Conservation (phyloP, 2,797 vertebrate species). For the Aldrovandia affinis region DNA sequence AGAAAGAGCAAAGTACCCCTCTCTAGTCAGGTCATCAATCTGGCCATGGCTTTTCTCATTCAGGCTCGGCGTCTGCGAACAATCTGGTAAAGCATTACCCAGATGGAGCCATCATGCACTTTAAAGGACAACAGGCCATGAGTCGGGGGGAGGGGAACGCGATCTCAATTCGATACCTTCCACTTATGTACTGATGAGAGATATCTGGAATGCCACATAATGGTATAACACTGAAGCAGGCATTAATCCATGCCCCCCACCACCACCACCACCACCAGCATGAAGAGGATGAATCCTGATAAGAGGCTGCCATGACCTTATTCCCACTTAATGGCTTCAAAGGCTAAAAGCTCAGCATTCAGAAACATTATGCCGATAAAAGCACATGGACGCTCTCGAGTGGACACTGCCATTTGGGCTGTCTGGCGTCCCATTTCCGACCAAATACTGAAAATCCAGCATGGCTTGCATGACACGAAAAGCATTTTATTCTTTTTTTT, state of each 20-base stretch:
- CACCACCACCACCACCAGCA: not conserved
- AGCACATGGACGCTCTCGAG: not conserved
- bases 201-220: slow-evolving; percentile 3
- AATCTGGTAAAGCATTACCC: not conserved
- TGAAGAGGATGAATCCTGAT: not conserved
- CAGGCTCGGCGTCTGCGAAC: not conserved
- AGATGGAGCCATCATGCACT: not conserved
- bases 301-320: not conserved
- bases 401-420: not conserved
- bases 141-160: not conserved
- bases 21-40: not conserved
- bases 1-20: slow-evolving; percentile 40
- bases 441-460: not conserved
- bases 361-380: not conserved
- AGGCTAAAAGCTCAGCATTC: slow-evolving; percentile 1
- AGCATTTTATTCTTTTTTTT: not conserved
- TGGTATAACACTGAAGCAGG: not conserved
- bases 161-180: slow-evolving; percentile 8
- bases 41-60: not conserved
- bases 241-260: not conserved
- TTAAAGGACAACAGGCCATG: not conserved
- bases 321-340: not conserved
- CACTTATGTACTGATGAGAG: not conserved
- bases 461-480: not conserved
- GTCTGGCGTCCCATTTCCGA: not conserved